Evolutionary conservation across 2,888 invertebrate species (phyloP), one percentile per base, ranked within the genome.

Genomic region (Cataglyphis livida): DNA sequence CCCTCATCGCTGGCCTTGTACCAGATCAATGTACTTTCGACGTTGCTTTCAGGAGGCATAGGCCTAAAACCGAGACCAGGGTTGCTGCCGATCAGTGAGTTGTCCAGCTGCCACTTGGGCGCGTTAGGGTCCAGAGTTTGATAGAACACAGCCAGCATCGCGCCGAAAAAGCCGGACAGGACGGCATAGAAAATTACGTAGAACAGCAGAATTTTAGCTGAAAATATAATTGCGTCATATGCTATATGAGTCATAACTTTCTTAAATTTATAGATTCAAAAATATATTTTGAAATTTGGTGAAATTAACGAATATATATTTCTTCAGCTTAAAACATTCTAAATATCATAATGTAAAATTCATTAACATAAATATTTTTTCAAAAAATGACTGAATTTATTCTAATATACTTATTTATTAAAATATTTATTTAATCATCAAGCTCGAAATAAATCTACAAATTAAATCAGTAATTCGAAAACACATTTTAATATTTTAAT

Each of bases 11-110:
- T 96, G 87, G 96, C 96, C 95, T 97, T 97, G 96, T 98, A 99
- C 97, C 98, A 98, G 95, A 99, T 98, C 92, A 99, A 96, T 87
- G 99, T 99, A 95, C 99, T 99, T 95, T 99, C 99, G 91, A 98
- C 98, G 95, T 98, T 98, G 84, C 96, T 96, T 92, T 98, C 97
- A 91, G 98, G 97, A 89, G 98, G 98, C 97, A 98, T 98, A 87
- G 99, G 99, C 94, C 99, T 96, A 96, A 99, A 99, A 89, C 99
- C 99, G 93, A 99, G 96, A 93, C 99, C 99, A 95, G 99, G 99
- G 96, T 99, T 99, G 93, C 96, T 97, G 89, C 99, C 99, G 93
- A 99, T 99, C 93, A 99, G 95, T 65, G 98, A 98, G 85, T 96
- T 95, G 28, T 97, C 97, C 94, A 98, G 95, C 95, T 97, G 97